phyloP scores from a whole-genome alignment of 2,113 vertebrate species.

The Pelobates fuscus region DNA sequence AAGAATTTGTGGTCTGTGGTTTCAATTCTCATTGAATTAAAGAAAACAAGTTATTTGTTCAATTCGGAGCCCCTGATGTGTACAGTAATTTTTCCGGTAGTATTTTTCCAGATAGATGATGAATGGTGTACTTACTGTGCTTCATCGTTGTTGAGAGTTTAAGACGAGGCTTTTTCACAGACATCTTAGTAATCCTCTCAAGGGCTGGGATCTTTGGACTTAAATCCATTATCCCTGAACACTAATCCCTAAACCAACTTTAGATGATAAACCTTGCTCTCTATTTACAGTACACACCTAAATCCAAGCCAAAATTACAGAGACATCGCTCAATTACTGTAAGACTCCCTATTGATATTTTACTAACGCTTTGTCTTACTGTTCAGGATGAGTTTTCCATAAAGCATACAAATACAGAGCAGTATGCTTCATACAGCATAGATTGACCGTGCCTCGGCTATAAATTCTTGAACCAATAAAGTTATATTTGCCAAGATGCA shows the following conservation, averaged over 20 bases:
- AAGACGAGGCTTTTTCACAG: neutral
- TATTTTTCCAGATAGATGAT: neutral
- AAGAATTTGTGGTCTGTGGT: neutral
- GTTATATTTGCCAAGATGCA: no score
- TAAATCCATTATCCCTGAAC: constrained; percentile 1
- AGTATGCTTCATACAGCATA: no score
- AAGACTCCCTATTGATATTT: neutral
- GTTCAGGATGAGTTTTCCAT: neutral
- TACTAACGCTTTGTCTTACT: neutral
- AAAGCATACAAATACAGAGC: no score
- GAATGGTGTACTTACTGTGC: neutral
- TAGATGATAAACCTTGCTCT: neutral
- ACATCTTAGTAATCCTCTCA: neutral
- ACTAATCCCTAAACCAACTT: neutral
- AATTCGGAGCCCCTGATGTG: neutral
- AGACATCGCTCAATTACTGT: neutral
- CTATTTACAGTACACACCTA: neutral
- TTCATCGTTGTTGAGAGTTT: neutral
- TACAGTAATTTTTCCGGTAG: neutral
- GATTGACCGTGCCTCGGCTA: no score
- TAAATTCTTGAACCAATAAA: no score
- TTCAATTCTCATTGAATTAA: neutral
- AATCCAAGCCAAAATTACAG: neutral
- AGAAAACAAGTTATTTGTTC: neutral
- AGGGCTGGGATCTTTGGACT: neutral